phyloP scores from a whole-genome alignment of 2,888 invertebrate species.

The Heliconius cydno region DNA sequence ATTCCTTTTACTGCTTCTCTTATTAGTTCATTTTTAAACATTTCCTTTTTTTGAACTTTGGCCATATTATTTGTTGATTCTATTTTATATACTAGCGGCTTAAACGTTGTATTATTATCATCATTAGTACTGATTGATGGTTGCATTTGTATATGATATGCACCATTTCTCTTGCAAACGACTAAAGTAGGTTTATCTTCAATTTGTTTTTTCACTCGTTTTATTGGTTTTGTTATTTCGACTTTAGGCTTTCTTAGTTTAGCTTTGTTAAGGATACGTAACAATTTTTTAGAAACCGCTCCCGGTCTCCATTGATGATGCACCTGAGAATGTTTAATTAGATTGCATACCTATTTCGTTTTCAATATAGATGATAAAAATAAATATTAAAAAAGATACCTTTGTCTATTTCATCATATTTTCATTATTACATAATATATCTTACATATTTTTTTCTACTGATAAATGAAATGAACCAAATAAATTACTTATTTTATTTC shows the following conservation, averaged over 20 bases:
- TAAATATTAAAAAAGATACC: conserved; percentile 5
- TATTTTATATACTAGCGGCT: conserved; percentile 68
- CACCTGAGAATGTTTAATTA: conserved; percentile 54
- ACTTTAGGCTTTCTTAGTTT: conserved; percentile 54
- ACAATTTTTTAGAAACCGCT: conserved; percentile 68
- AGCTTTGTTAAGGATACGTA: conserved; percentile 63
- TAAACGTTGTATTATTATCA: conserved; percentile 50
- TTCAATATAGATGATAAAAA: neutral
- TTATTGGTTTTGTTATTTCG: conserved; percentile 52
- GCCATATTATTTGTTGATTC: conserved; percentile 60
- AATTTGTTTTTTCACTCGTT: conserved; percentile 58
- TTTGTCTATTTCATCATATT: neutral
- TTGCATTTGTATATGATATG: conserved; percentile 70
- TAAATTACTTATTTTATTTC: neutral
- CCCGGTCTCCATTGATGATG: conserved; percentile 73
- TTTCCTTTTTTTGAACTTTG: conserved; percentile 56
- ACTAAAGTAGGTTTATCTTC: conserved; percentile 67
- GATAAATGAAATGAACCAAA: neutral
- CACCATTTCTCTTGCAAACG: conserved; percentile 66
- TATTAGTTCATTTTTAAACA: conserved; percentile 54
- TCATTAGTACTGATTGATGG: conserved; percentile 52
- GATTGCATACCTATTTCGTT: neutral
- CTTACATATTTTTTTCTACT: neutral
- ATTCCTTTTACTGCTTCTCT: conserved; percentile 56
- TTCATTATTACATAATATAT: neutral